phyloP scores from a whole-genome alignment of 2,113 vertebrate genomes.

The Leiothrix lutea region DNA sequence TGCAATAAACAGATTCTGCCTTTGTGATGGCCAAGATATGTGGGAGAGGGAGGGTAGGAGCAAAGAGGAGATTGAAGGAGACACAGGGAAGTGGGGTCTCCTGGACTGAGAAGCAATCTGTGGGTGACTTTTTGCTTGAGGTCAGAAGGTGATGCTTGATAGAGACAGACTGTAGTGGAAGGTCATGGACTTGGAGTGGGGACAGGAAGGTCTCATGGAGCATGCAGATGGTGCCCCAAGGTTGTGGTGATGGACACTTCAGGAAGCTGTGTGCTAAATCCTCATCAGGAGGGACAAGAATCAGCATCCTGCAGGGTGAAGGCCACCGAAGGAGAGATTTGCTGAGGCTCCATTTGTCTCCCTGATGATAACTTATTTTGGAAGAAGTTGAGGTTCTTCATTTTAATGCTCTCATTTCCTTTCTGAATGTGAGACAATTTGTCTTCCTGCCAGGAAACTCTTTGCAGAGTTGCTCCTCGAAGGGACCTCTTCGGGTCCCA shows the following conservation, averaged over 20 bases:
- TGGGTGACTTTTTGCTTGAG: background rate
- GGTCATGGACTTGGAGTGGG: background rate
- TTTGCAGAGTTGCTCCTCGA: background rate
- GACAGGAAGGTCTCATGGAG: background rate
- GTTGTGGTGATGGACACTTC: background rate
- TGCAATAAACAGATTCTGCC: background rate
- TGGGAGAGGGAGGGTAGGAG: background rate
- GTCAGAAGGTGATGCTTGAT: background rate
- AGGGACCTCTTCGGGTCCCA: background rate
- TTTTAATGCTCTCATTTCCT: conserved; percentile 56
- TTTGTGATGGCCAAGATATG: background rate
- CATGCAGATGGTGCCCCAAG: background rate
- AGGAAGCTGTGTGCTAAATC: conserved; percentile 6
- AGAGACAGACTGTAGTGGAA: background rate
- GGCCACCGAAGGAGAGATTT: background rate
- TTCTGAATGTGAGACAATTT: conserved; percentile 32
- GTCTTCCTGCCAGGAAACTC: conserved; percentile 43
- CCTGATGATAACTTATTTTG: conserved; percentile 29
- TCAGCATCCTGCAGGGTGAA: conserved; percentile 41
- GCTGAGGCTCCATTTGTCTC: background rate
- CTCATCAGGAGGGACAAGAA: background rate
- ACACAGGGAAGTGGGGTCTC: fast-evolving
- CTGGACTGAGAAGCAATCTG: background rate
- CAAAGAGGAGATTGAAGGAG: background rate
- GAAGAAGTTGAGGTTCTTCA: background rate